These are phyloP conservation scores for Diachrysia chrysitis DNA, from an alignment of 2,888 invertebrate genomes.

Conservation along the genomic window DNA sequence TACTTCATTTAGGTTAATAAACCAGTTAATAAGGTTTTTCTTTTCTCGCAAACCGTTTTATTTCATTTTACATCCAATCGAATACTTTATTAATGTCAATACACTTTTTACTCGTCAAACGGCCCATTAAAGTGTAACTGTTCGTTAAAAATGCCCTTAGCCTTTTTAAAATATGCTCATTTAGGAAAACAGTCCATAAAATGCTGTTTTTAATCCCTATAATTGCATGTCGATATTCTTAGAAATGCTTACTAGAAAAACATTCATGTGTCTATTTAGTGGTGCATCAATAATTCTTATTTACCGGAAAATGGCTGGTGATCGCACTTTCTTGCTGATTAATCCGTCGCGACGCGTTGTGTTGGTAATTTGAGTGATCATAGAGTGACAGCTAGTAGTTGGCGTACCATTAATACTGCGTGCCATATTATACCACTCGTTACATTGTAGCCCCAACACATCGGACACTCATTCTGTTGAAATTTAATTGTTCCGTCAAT, in stretches of 20 bases:
- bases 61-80: slow-evolving; percentile 33
- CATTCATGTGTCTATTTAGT: slow-evolving; percentile 30
- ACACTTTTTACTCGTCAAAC: slow-evolving; percentile 36
- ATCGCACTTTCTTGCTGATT: slow-evolving; percentile 74
- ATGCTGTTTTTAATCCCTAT: slow-evolving; percentile 38
- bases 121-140: slow-evolving; percentile 29
- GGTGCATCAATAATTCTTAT: slow-evolving; percentile 66
- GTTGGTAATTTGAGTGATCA: slow-evolving; percentile 59
- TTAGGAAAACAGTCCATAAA: slow-evolving; percentile 43
- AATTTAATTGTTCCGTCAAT: slow-evolving; percentile 48
- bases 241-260: slow-evolving; percentile 51
- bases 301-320: slow-evolving; percentile 77
- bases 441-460: slow-evolving; percentile 25
- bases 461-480: slow-evolving; percentile 24
- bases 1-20: too few relatives aligned
- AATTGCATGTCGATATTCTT: slow-evolving; percentile 46
- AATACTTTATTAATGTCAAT: slow-evolving; percentile 44
- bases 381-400: slow-evolving; percentile 23
- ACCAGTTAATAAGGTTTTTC: slow-evolving; percentile 13
- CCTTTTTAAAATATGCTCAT: slow-evolving; percentile 42
- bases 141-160: slow-evolving; percentile 38
- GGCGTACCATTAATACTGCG: slow-evolving; percentile 38
- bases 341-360: slow-evolving; percentile 58
- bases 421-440: slow-evolving; percentile 27
- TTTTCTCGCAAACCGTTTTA: slow-evolving; percentile 13